Evolutionary conservation across 2,888 invertebrate species (phyloP).

Genomic region (Norana najaformis): DNA sequence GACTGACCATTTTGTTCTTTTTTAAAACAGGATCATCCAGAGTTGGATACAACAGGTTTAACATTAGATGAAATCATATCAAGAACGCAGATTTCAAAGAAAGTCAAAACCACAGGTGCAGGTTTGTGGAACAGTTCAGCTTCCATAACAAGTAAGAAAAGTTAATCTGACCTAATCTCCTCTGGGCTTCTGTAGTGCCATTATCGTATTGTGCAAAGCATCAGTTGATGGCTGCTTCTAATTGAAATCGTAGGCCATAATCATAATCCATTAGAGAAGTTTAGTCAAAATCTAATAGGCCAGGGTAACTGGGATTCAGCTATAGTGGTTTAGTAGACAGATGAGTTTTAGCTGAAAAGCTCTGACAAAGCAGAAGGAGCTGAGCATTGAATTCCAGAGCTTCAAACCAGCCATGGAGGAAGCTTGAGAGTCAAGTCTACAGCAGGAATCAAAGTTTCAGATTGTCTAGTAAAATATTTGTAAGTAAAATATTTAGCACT

Average conservation of each 20-base stretch:
- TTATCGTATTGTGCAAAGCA: not conserved
- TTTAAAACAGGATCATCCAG: slow-evolving; percentile 39
- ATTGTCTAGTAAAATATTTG: too few relatives aligned
- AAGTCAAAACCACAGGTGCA: slow-evolving; percentile 25
- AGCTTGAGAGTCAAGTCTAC: too few relatives aligned
- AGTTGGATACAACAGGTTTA: slow-evolving; percentile 36
- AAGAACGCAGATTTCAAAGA: slow-evolving; percentile 36
- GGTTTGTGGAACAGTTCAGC: not conserved
- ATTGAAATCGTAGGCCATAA: too few relatives aligned
- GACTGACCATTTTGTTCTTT: not conserved
- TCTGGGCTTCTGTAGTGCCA: not conserved
- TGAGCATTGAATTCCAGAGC: too few relatives aligned
- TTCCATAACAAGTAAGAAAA: not conserved
- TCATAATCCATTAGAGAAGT: not conserved
- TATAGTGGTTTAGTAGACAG: too few relatives aligned
- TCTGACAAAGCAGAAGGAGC: too few relatives aligned
- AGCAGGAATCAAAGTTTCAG: too few relatives aligned
- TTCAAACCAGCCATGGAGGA: too few relatives aligned
- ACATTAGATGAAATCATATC: slow-evolving; percentile 40
- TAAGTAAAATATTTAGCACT: too few relatives aligned
- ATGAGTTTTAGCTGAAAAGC: too few relatives aligned
- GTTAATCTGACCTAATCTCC: not conserved
- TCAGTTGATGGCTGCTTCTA: not conserved
- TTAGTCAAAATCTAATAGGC: not conserved
- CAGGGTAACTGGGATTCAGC: too few relatives aligned